Conservation (phyloP, 2,888 invertebrate species). For the Drosophila gaucha region DNA sequence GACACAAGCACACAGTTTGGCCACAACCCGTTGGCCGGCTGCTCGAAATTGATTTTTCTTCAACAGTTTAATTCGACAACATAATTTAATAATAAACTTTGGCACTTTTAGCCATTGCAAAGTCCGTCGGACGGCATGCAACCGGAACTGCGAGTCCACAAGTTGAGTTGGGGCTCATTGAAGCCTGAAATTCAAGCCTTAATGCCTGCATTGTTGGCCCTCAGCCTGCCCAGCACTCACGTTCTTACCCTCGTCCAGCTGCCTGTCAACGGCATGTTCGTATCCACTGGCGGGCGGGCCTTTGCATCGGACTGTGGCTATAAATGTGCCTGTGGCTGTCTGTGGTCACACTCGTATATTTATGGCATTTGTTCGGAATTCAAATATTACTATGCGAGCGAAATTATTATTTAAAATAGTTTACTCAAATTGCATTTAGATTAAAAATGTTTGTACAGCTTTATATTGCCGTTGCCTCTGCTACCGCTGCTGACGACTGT, state of each 20-base stretch:
- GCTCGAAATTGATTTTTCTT: conserved; percentile 69
- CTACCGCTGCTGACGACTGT: conserved; percentile 39
- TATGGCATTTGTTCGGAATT: conserved; percentile 55
- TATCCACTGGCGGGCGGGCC: conserved; percentile 18
- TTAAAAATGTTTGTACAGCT: conserved; percentile 1
- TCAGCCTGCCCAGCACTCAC: conserved; percentile 14
- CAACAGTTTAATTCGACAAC: conserved; percentile 69
- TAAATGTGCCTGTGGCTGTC: conserved; percentile 24
- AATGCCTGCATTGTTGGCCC: conserved; percentile 68
- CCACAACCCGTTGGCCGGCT: conserved; percentile 17
- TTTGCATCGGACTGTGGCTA: conserved; percentile 36
- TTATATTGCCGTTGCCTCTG: conserved; percentile 33
- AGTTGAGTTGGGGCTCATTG: conserved; percentile 45
- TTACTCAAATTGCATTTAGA: conserved; percentile 1
- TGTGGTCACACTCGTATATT: conserved; percentile 37
- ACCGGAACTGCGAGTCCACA: conserved; percentile 39
- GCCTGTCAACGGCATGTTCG: conserved; percentile 56
- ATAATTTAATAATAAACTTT: conserved; percentile 77
- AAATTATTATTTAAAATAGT: conserved; percentile 1
- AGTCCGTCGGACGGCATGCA: conserved; percentile 34
- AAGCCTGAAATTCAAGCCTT: conserved; percentile 72
- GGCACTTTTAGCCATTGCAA: conserved; percentile 71
- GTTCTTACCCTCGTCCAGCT: conserved; percentile 35
- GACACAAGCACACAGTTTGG: conserved; percentile 27
- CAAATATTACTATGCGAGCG: conserved; percentile 24